Evolutionary conservation across 2,113 vertebrate genomes (phyloP), one percentile per base, ranked within the genome.

Genomic region (Cercocebus atys): DNA sequence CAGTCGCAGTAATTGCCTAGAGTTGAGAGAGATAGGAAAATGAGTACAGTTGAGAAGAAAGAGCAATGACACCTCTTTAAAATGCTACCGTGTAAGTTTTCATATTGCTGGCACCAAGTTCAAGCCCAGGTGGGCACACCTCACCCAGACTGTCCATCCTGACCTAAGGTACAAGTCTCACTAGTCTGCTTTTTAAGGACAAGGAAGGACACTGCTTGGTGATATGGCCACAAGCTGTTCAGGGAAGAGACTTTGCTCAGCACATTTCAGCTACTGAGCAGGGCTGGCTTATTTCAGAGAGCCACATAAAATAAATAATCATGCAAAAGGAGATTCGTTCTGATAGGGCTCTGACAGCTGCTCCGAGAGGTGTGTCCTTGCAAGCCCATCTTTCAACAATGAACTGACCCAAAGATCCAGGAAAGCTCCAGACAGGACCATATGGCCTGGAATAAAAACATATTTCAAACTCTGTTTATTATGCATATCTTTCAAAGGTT

Each of bases 271-370:
- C 97, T 94, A 64, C 76, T 11, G 52, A 95, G 95, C 47, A 75
- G 95, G 80, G 80, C 66, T 95, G 76, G 79, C 79, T 97, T 47
- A 10, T 96, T 93, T 96, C 97, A 55, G 87, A 95, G 82, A 93
- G 76, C 32, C 92, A 96, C 92, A 96, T 85, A 95, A 97, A 97
- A 97, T 96, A 97, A 98, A 97, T 97, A 98, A 97, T 97, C 97
- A 96, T 97, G 98, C 95, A 96, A 97, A 96, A 95, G 95, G 95
- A 96, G 95, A 96, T 98, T 97, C 20, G 2, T 93, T 93, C 90
- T 97, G 98, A 98, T 97, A 96, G 96, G 95, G 84, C 84, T 95
- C 94, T 98, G 98, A 98, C 98, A 98, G 97, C 98, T 96, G 97
- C 98, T 97, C 97, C 2, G 11, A 97, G 95, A 97, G 95, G 95